Conservation (phyloP, 2,797 vertebrate genomes). For the Borostomias antarcticus region DNA sequence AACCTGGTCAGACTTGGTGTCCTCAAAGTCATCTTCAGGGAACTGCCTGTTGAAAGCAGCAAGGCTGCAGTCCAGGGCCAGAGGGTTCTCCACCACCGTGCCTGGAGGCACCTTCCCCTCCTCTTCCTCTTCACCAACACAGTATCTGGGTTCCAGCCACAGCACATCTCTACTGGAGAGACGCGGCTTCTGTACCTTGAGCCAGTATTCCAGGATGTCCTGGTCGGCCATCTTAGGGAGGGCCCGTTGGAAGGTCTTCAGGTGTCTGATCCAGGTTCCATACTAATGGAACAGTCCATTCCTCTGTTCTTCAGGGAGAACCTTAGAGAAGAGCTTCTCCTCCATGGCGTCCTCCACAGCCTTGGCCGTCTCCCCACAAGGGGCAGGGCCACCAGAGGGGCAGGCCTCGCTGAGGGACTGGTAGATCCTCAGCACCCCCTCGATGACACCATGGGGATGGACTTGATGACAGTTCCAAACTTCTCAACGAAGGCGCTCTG, state of each 20-base stretch:
- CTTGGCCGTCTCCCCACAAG: too few relatives aligned
- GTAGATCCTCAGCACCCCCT: too few relatives aligned
- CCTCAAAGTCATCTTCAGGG: too few relatives aligned
- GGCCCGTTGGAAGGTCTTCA: neutral
- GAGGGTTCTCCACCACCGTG: neutral
- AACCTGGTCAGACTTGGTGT: too few relatives aligned
- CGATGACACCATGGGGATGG: too few relatives aligned
- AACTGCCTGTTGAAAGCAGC: slow-evolving; percentile 3
- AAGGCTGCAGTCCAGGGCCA: neutral
- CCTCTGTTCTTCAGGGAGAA: neutral
- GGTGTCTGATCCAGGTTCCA: neutral
- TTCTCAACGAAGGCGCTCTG: too few relatives aligned
- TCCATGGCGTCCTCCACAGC: neutral
- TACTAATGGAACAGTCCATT: neutral
- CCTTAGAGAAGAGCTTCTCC: neutral
- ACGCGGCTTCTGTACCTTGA: neutral
- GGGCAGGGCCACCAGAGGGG: too few relatives aligned
- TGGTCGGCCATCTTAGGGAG: too few relatives aligned
- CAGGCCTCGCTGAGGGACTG: too few relatives aligned
- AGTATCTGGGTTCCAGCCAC: neutral
- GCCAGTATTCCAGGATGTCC: neutral
- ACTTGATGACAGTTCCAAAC: too few relatives aligned
- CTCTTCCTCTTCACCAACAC: neutral
- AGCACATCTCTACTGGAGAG: neutral
- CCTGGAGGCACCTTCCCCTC: neutral